Base-by-base conservation (phyloP, 2,888 invertebrate species). In the Epistrophella euchroma region DNA sequence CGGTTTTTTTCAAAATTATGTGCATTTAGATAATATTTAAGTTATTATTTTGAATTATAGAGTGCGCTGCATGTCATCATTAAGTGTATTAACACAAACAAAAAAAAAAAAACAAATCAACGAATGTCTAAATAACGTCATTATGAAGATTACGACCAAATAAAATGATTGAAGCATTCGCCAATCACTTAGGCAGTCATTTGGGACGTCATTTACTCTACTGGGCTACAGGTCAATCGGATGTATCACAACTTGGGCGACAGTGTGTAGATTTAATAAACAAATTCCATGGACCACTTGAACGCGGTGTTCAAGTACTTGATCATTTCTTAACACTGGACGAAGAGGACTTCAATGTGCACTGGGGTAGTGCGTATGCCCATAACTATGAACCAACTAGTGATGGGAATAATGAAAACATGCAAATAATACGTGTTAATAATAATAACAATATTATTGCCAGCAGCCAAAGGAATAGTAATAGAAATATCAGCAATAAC, bases 291-390 rank as follows among this genome's bases (percentile, higher is more conserved):
- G 92, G 90, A 85, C 93, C 92, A 86, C 90, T 92, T 88, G 93
- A 93, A 77, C 91, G 93, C 80, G 93, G 93, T 80, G 92, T 93
- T 75, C 92, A 92, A 88, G 94, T 96, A 89, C 93, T 96, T 90
- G 96, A 96, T 92, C 95, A 95, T 90, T 93, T 96, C 62, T 94
- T 96, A 89, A 95, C 95, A 75, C 92, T 94, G 89, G 92, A 93
- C 82, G 93, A 92, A 81, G 93, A 93, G 66, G 93, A 93, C 80
- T 92, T 91, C 78, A 89, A 89, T 84, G 91, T 91, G 76, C 91
- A 91, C 84, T 92, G 91, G 91, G 92, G 92, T 83, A 90, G 90
- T 88, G 91, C 91, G 45, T 91, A 92, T 87, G 89, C 89, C 66
- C 92, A 92, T 88, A 91, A 90, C 84, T 91, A 91, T 90, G 90